phyloP scores from a whole-genome alignment of 2,888 invertebrate genomes.

The Chaetogeoica ovagalla region DNA sequence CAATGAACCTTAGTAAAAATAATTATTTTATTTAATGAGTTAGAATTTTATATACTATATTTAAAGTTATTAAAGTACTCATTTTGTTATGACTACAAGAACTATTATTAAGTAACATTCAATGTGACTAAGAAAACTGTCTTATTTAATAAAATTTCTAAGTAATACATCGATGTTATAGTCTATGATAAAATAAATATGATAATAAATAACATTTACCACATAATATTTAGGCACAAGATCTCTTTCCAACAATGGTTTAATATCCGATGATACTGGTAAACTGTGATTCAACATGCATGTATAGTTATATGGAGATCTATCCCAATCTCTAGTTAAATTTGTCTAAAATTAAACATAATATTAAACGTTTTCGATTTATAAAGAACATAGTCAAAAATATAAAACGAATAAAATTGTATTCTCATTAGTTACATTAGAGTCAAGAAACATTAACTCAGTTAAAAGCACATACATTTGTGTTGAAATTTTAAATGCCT shows the following conservation, averaged over 20 bases:
- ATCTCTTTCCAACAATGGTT: constrained; percentile 40
- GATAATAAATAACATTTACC: constrained; percentile 27
- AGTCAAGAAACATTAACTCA: not conserved
- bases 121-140: no score
- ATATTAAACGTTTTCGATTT: constrained; percentile 21
- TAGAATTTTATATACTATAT: no score
- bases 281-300: constrained; percentile 65
- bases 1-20: no score
- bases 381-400: not conserved
- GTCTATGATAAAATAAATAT: not conserved
- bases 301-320: constrained; percentile 65
- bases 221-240: constrained; percentile 48
- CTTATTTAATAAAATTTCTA: no score
- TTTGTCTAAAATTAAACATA: constrained; percentile 62
- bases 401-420: not conserved
- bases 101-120: no score
- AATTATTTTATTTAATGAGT: no score
- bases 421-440: not conserved
- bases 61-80: no score
- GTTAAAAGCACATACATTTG: not conserved
- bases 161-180: no score
- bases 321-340: constrained; percentile 67
- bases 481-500: not conserved
- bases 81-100: no score
- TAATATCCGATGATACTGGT: constrained; percentile 43